Evolutionary conservation across 1,140 invertebrate species (phyloP).

Genomic region (Pseudomyrmex gracilis): DNA sequence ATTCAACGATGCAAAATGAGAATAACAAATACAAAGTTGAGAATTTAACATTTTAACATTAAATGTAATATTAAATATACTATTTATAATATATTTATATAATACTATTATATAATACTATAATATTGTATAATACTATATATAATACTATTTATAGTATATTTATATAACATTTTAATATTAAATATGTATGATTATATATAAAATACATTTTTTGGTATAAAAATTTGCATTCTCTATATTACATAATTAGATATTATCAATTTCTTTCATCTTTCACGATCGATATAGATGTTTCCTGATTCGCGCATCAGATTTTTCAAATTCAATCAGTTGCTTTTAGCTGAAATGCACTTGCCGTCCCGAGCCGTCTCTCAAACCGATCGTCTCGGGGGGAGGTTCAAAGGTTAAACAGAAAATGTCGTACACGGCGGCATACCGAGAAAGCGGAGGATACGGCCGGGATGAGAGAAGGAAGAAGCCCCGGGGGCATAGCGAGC

Average conservation of each 20-base stretch:
- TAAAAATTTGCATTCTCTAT: neutral
- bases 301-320: slow-evolving; percentile 60
- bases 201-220: neutral
- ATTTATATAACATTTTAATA: too few relatives aligned
- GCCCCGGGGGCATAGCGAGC: slow-evolving; percentile 39
- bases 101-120: too few relatives aligned
- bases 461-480: slow-evolving; percentile 3
- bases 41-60: neutral
- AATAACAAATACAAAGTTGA: too few relatives aligned
- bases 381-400: slow-evolving; percentile 45
- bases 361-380: slow-evolving; percentile 45
- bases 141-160: too few relatives aligned
- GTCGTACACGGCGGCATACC: slow-evolving; percentile 68
- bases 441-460: neutral
- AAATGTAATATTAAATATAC: neutral
- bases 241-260: neutral
- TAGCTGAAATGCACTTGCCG: slow-evolving; percentile 72
- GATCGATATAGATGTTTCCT: slow-evolving; percentile 69
- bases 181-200: too few relatives aligned
- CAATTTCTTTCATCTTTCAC: slow-evolving; percentile 24
- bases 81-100: too few relatives aligned
- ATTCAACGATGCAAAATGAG: too few relatives aligned
- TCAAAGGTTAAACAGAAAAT: slow-evolving; percentile 78
- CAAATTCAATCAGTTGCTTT: slow-evolving; percentile 52
- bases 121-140: too few relatives aligned